These are phyloP conservation scores for Monoplex corrugatus DNA, from an alignment of 2,888 invertebrate species.

Conservation along the genomic window DNA sequence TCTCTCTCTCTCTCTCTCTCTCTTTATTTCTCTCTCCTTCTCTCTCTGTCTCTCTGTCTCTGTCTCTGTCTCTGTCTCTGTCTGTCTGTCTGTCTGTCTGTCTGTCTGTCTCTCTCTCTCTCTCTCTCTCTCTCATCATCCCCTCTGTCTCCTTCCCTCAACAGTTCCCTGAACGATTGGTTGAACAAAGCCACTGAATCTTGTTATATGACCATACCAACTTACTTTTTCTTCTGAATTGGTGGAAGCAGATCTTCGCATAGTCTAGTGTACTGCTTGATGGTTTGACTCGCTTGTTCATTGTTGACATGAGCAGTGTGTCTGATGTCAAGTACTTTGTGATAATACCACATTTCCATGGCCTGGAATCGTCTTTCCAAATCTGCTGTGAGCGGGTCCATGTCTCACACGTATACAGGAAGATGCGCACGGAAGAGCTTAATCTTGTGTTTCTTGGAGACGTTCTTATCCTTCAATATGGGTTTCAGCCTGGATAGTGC, in stretches of 20 bases:
- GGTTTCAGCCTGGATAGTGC: no score
- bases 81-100: background rate
- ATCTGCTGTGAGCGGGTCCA: no score
- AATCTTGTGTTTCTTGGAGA: no score
- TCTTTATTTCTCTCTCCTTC: background rate
- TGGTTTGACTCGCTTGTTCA: background rate
- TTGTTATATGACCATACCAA: background rate
- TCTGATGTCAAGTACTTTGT: no score
- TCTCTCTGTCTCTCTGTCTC: background rate
- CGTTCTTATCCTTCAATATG: no score
- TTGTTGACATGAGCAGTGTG: background rate
- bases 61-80: background rate
- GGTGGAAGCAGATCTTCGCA: background rate
- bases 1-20: background rate
- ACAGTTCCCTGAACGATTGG: background rate
- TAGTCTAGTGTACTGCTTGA: background rate
- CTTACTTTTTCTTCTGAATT: background rate
- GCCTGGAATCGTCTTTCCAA: no score
- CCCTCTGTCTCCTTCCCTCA: background rate
- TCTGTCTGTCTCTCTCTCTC: conserved; percentile 11
- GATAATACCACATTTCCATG: no score
- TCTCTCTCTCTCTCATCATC: background rate
- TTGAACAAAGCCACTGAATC: no score
- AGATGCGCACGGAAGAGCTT: no score
- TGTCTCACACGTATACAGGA: no score